Evolutionary conservation across 2,113 vertebrate species (phyloP).

Genomic region (human): DNA sequence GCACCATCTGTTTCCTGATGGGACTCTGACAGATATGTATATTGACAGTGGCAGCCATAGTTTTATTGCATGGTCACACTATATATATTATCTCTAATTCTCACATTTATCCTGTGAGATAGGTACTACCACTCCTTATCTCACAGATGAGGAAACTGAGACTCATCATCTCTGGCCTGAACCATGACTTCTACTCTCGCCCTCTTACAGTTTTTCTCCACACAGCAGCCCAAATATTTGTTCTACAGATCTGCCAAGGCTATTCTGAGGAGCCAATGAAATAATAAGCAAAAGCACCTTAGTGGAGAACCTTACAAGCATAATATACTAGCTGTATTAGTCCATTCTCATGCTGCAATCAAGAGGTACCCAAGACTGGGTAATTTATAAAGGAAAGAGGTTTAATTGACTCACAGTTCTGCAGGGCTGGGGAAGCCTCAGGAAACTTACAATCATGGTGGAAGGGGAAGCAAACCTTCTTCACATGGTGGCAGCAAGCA

Average conservation of each 20-base stretch:
- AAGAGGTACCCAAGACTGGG: too few relatives aligned
- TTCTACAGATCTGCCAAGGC: background rate
- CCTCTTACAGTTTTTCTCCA: background rate
- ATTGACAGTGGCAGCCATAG: background rate
- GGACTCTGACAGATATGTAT: background rate
- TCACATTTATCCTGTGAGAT: background rate
- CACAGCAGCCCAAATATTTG: background rate
- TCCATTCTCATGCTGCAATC: too few relatives aligned
- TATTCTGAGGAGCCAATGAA: background rate
- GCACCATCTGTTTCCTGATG: constrained; percentile 25
- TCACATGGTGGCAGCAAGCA: too few relatives aligned
- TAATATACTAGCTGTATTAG: background rate
- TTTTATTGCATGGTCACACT: background rate
- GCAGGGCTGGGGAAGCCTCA: too few relatives aligned
- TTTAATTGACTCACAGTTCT: too few relatives aligned
- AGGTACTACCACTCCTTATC: background rate
- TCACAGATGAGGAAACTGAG: background rate
- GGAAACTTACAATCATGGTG: too few relatives aligned
- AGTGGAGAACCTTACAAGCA: background rate
- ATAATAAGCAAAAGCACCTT: background rate
- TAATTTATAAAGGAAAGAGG: too few relatives aligned
- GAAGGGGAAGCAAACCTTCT: too few relatives aligned
- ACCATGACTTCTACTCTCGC: background rate
- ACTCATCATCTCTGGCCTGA: background rate
- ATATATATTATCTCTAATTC: background rate